Base-by-base conservation (phyloP, 2,888 invertebrate genomes). In the Lobophora halterata region DNA sequence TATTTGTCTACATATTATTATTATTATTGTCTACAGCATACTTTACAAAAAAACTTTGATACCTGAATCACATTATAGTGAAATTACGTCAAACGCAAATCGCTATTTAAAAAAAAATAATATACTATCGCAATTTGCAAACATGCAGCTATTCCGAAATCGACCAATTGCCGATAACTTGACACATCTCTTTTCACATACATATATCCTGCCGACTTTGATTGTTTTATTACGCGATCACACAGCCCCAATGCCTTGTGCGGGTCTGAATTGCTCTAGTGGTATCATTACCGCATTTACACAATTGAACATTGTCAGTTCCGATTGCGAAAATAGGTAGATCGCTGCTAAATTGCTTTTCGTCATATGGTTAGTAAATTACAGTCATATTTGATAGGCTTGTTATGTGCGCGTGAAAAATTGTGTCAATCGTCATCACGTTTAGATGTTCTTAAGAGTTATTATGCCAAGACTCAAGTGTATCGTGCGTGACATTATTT, bases 261-360 rank as follows among this genome's bases (percentile, higher is more conserved):
- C 48, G 46, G 51, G 52, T 52, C 52, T 50, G 61, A 67, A 68
- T 67, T 55, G 60, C 58, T 65, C 65, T 66, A 52, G 57, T 52
- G 58, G 59, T 75, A 65, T 72, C 71, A 77, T 76, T 80, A 77
- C 71, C 64, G 62, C 69, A 66, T 79, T 77, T 79, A 71, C 77
- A 77, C 79, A 81, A 79, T 77, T 73, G 65, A 58, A 79, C 70
- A 70, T 73, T 78, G 77, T 79, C 71, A 70, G 75, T 65, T 63
- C 55, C 63, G 55, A 75, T 83, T 82, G 65, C 71, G 74, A 79
- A 80, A 82, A 65, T 72, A 72, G 77, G 65, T 72, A 72, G 77
- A 74, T 73, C 76, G 66, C 63, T 65, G 65, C 62, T 70, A 72
- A 79, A 79, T 81, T 79, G 73, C 69, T 77, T 82, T 81, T 83